Evolutionary conservation across 2,888 invertebrate genomes (phyloP), one percentile per base, ranked within the genome.

Genomic region (Prosapia bicincta): DNA sequence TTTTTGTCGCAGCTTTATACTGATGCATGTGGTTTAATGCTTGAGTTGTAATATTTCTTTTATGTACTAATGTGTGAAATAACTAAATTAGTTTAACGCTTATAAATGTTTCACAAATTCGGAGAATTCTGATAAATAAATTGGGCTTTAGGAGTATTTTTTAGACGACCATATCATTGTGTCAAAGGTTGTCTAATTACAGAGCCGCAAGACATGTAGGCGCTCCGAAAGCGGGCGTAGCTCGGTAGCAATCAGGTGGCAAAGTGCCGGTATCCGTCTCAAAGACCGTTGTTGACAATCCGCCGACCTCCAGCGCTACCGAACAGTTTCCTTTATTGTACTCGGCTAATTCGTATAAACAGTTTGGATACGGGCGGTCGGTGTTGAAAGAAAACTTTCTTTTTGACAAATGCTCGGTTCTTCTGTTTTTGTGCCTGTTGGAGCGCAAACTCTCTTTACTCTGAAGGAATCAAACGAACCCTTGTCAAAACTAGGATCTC

Each of bases 331-430:
- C 20, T n/a, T 20, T 20, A 54, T 76, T 76, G 72, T 72, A 26
- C 73, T 26, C 32, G 66, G 30, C 73, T 75, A 76, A 76, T 76
- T 76, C 76, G 71, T 72, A 76, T 76, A 76, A 76, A 76, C 76
- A 76, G 76, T 76, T 76, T 76, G 73, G 76, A 76, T 76, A 76
- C 76, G 76, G 72, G 72, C 66, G 72, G 66, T 26, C 30, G 30
- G 72, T 66, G 72, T 30, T 72, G 72, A 72, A 72, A 72, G 72
- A 72, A 66, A 72, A 66, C 71, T 66, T 72, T 72, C 72, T 72
- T 72, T 72, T 72, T 72, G 72, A 66, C 72, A 72, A 72, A 72
- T 20, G 20, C 72, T 72, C 72, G 28, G 13, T 28, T 66, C 71
- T 38, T 71, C 30, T 72, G 72, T 72, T 72, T 71, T 66, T 66